Evolutionary conservation across 2,888 invertebrate species (phyloP).

Genomic region (Cylindroiulus punctatus): DNA sequence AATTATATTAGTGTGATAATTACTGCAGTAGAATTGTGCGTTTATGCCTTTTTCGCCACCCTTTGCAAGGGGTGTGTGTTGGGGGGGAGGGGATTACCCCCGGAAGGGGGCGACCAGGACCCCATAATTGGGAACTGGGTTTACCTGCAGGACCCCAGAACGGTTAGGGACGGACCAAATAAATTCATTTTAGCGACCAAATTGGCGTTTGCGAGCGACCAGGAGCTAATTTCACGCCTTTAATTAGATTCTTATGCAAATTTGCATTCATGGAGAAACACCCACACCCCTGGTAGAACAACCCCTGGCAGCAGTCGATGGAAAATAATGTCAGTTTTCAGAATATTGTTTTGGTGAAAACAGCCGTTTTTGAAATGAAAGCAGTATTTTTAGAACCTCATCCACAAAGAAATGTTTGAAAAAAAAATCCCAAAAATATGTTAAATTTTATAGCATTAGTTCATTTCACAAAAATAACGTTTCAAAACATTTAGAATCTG

Average conservation of each 20-base stretch:
- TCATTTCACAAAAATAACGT: too few relatives aligned
- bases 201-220: neutral
- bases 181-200: neutral
- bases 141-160: slow-evolving; percentile 40
- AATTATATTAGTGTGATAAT: slow-evolving; percentile 56
- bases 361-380: too few relatives aligned
- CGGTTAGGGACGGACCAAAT: neutral
- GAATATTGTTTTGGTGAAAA: too few relatives aligned
- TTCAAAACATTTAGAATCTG: too few relatives aligned
- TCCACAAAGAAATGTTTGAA: too few relatives aligned
- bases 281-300: neutral
- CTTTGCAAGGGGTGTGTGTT: slow-evolving; percentile 28
- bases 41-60: slow-evolving; percentile 48
- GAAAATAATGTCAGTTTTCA: too few relatives aligned
- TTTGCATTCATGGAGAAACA: neutral
- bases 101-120: neutral
- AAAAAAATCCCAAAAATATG: too few relatives aligned
- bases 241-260: slow-evolving; percentile 31
- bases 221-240: slow-evolving; percentile 13
- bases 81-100: neutral
- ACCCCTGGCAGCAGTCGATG: too few relatives aligned
- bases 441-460: too few relatives aligned
- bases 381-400: too few relatives aligned
- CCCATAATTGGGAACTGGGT: slow-evolving; percentile 44
- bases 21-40: slow-evolving; percentile 52